These are phyloP conservation scores for Pollenia angustigena DNA, from an alignment of 2,888 invertebrate genomes.

Conservation along the genomic window DNA sequence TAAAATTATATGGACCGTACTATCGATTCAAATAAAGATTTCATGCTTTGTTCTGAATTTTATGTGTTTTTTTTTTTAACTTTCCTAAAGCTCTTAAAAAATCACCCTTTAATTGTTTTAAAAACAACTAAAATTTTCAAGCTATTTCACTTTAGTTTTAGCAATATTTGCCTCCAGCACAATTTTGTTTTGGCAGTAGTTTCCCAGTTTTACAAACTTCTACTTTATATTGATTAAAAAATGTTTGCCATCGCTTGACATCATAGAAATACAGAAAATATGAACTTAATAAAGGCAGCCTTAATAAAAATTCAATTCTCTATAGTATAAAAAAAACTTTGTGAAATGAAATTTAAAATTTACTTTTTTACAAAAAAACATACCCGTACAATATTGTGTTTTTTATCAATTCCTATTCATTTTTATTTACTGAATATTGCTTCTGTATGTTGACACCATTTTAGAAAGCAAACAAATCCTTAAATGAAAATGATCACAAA, in stretches of 20 bases:
- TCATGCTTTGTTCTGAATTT: too few species aligned
- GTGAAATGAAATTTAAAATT: slow-evolving; percentile 32
- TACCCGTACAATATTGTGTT: neutral
- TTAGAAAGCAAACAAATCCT: slow-evolving; percentile 49
- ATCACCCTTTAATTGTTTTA: too few species aligned
- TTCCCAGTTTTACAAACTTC: too few species aligned
- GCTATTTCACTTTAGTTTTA: too few species aligned
- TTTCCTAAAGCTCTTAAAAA: too few species aligned
- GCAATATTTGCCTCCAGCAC: too few species aligned
- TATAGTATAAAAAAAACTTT: slow-evolving; percentile 22
- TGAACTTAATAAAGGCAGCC: neutral
- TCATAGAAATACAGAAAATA: neutral
- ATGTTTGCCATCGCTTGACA: neutral
- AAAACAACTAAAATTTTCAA: too few species aligned
- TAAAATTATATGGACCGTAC: too few species aligned
- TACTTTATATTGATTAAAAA: too few species aligned
- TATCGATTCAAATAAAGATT: too few species aligned
- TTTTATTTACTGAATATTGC: slow-evolving; percentile 44
- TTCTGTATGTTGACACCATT: slow-evolving; percentile 55
- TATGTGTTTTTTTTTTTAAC: too few species aligned
- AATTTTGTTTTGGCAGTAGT: too few species aligned
- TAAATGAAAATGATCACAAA: slow-evolving; percentile 30
- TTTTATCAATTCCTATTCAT: slow-evolving; percentile 41
- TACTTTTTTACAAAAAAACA: slow-evolving; percentile 8
- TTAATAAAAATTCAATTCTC: slow-evolving; percentile 47